Evolutionary conservation across 1,140 invertebrate species (phyloP).

Genomic region (Drosophila yakuba): DNA sequence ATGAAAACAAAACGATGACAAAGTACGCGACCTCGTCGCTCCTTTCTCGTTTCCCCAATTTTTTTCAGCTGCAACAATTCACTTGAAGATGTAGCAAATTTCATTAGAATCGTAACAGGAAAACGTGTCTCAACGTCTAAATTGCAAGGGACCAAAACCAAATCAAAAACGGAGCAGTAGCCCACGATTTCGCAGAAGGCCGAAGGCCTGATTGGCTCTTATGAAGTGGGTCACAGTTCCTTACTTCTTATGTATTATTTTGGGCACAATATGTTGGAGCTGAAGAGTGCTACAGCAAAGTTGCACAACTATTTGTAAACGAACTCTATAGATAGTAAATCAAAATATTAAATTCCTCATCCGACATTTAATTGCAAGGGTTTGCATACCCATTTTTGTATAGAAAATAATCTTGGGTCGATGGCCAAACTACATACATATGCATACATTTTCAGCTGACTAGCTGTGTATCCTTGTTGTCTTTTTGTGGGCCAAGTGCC

Average conservation of each 20-base stretch:
- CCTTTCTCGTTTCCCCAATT: conserved; percentile 25
- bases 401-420: conserved; percentile 33
- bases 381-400: background rate
- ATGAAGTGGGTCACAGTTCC: conserved; percentile 2
- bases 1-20: conserved; percentile 82
- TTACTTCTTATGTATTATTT: background rate
- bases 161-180: conserved; percentile 40
- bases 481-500: conserved; percentile 62
- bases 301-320: background rate
- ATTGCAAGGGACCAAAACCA: conserved; percentile 67
- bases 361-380: no score
- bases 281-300: background rate
- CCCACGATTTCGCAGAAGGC: conserved; percentile 21
- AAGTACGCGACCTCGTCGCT: conserved; percentile 68
- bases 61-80: conserved; percentile 63
- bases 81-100: conserved; percentile 80
- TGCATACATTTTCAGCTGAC: conserved; percentile 62
- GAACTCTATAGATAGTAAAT: background rate
- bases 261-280: background rate
- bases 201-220: conserved; percentile 63
- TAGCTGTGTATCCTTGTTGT: conserved; percentile 39
- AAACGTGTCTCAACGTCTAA: conserved; percentile 81
- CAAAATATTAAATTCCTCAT: no score
- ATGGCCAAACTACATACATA: conserved; percentile 46
- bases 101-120: conserved; percentile 82